phyloP scores from a whole-genome alignment of 2,113 vertebrate species.

The Xiphophorus couchianus region DNA sequence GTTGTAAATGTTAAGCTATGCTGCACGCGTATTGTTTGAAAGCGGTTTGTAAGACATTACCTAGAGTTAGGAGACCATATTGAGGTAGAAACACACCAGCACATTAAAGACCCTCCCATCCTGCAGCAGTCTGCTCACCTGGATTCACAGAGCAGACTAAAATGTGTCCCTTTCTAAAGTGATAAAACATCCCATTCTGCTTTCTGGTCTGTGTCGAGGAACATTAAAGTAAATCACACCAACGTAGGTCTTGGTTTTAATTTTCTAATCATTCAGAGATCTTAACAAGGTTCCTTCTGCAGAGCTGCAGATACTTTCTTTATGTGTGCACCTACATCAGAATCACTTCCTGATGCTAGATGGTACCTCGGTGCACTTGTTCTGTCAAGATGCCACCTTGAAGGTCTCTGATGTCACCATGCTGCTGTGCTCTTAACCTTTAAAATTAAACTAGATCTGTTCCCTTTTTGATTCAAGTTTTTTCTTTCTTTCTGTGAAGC shows the following conservation, averaged over 20 bases:
- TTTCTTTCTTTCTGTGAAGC: slow-evolving; percentile 16
- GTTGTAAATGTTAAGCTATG: slow-evolving; percentile 59
- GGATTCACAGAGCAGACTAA: slow-evolving; percentile 16
- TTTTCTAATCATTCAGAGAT: background rate
- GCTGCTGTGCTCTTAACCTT: slow-evolving; percentile 46
- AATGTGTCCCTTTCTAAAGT: background rate
- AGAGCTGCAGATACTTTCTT: slow-evolving; percentile 14
- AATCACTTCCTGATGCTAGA: slow-evolving; percentile 48
- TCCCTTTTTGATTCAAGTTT: slow-evolving; percentile 26
- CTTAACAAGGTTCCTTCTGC: background rate
- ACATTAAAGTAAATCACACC: background rate
- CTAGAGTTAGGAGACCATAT: slow-evolving; percentile 36
- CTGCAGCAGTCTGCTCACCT: slow-evolving; percentile 32
- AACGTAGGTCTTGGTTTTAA: background rate
- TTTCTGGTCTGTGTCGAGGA: background rate
- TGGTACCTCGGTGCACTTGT: slow-evolving; percentile 37
- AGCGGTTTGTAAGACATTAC: slow-evolving; percentile 45
- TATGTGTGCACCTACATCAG: slow-evolving; percentile 7
- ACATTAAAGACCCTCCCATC: slow-evolving; percentile 37
- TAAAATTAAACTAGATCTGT: slow-evolving; percentile 54
- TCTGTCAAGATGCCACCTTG: slow-evolving; percentile 30
- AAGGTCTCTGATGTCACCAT: slow-evolving; percentile 37
- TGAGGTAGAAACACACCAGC: slow-evolving; percentile 47
- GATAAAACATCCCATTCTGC: background rate
- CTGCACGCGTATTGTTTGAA: slow-evolving; percentile 46